Evolutionary conservation across 2,113 vertebrate species (phyloP).

Genomic region (Pandion haliaetus): DNA sequence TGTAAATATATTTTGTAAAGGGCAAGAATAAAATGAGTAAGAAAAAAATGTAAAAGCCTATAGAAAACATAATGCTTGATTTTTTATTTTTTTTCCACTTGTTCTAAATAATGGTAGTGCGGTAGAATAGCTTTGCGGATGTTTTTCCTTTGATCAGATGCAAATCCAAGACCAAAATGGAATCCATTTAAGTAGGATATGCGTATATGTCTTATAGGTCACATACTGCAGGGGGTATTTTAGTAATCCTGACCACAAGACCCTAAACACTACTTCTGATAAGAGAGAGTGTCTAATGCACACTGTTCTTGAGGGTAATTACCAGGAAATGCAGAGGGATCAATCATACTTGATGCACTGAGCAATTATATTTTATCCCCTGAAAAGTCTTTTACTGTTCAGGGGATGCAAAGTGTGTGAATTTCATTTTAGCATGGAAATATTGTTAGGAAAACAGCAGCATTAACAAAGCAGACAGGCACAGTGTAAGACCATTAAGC

Average conservation of each 20-base stretch:
- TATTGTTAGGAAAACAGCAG: background rate
- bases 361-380: conserved; percentile 43
- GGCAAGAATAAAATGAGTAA: background rate
- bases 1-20: background rate
- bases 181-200: background rate
- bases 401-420: background rate
- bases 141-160: background rate
- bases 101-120: background rate
- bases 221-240: background rate
- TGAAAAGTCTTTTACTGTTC: conserved; percentile 15
- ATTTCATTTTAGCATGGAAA: background rate
- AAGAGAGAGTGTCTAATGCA: conserved; percentile 30
- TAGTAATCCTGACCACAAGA: conserved; percentile 4
- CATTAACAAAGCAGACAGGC: background rate
- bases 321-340: conserved; percentile 35
- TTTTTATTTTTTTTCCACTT: background rate
- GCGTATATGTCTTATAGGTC: background rate
- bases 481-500: background rate
- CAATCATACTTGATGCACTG: conserved; percentile 10
- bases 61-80: background rate
- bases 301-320: conserved; percentile 7
- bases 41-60: background rate
- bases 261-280: background rate
- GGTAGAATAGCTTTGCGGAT: background rate
- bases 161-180: background rate